Conservation (phyloP, 1,140 invertebrate species). For the Cepaea nemoralis region DNA sequence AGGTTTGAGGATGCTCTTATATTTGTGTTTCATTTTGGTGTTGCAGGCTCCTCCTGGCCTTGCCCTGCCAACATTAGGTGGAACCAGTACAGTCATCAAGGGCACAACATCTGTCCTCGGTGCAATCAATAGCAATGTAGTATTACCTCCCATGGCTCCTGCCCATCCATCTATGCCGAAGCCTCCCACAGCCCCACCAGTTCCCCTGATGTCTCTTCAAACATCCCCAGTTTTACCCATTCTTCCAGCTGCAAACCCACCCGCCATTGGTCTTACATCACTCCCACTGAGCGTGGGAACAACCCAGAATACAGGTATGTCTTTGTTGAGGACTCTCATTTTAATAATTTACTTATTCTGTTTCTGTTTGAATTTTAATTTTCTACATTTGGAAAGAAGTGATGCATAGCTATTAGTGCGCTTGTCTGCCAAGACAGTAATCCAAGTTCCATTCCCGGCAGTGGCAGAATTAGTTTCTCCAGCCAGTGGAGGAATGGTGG, state of each 20-base stretch:
- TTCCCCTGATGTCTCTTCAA: slow-evolving; percentile 37
- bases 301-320: slow-evolving; percentile 29
- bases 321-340: neutral
- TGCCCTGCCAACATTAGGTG: slow-evolving; percentile 59
- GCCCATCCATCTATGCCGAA: slow-evolving; percentile 44
- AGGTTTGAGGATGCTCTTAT: too few relatives aligned
- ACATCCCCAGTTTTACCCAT: slow-evolving; percentile 31
- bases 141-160: slow-evolving; percentile 56
- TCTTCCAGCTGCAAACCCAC: slow-evolving; percentile 32
- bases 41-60: slow-evolving; percentile 64
- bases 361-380: too few relatives aligned
- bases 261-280: slow-evolving; percentile 39
- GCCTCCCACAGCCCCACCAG: slow-evolving; percentile 43
- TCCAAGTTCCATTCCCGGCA: too few relatives aligned
- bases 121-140: slow-evolving; percentile 58
- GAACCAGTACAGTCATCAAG: slow-evolving; percentile 39
- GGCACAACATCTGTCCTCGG: slow-evolving; percentile 41
- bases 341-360: too few relatives aligned
- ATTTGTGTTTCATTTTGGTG: neutral
- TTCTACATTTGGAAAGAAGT: too few relatives aligned
- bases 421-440: too few relatives aligned
- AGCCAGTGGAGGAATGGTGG: too few relatives aligned
- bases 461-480: too few relatives aligned
- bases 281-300: slow-evolving; percentile 17
- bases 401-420: too few relatives aligned